phyloP scores from a whole-genome alignment of 1,140 invertebrate species.

The Lordiphosa mommai region DNA sequence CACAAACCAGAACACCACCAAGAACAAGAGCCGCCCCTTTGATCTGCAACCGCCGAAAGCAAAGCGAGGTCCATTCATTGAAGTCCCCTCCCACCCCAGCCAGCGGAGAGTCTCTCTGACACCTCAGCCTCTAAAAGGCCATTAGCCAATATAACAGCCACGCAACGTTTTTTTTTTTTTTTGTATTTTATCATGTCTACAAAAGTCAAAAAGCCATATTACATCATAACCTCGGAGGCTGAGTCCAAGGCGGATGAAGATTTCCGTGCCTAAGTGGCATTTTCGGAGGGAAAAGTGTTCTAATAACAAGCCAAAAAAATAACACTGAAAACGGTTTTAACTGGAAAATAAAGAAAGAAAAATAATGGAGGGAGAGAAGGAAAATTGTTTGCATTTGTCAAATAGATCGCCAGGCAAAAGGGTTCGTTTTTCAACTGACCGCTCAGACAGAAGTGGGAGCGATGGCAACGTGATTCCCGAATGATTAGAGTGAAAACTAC shows the following conservation, averaged over 20 bases:
- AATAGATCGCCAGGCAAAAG: conserved; percentile 54
- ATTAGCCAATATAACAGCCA: conserved; percentile 77
- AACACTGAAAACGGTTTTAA: conserved; percentile 48
- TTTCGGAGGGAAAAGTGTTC: conserved; percentile 65
- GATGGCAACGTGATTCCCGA: not conserved
- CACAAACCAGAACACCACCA: conserved; percentile 25
- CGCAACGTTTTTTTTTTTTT: conserved; percentile 56
- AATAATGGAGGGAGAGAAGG: conserved; percentile 1
- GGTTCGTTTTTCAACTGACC: conserved; percentile 47
- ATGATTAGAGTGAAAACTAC: conserved; percentile 1
- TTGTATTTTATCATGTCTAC: conserved; percentile 78
- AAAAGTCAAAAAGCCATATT: conserved; percentile 77
- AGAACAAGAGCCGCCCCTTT: conserved; percentile 56
- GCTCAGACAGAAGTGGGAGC: conserved; percentile 7
- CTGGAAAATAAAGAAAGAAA: conserved; percentile 39
- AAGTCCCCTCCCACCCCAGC: conserved; percentile 36
- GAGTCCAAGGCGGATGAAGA: conserved; percentile 39
- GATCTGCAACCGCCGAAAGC: conserved; percentile 45
- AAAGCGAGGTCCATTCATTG: conserved; percentile 39
- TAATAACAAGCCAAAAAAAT: conserved; percentile 67
- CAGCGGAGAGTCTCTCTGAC: conserved; percentile 33
- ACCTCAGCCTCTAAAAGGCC: conserved; percentile 73
- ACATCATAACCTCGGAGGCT: conserved; percentile 61
- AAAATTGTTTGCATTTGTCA: conserved; percentile 75
- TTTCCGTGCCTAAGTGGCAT: conserved; percentile 66